A percentile compares a stretch with the other conserved stretches of the same genome.
Evolutionary conservation across 92 coral and sea anemone species (phyloP).

Genomic region (Pocillopora meandrina): DNA sequence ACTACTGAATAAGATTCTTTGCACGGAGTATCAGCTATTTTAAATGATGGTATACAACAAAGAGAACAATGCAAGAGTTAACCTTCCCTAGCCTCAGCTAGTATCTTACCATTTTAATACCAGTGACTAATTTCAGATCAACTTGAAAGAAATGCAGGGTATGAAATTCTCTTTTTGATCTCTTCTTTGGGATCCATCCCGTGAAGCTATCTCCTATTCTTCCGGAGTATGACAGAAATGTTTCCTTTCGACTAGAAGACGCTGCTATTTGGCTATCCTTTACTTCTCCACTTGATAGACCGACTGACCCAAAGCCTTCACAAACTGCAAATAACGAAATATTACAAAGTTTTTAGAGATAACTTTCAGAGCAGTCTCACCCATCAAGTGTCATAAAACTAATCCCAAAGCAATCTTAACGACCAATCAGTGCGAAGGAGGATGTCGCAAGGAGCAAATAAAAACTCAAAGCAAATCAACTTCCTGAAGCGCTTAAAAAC

Average conservation of each 20-base stretch:
- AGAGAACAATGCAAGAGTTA: too few species aligned
- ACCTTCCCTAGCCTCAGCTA: not conserved
- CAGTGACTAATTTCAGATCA: not conserved
- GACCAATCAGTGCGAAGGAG: too few species aligned
- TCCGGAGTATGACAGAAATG: not conserved
- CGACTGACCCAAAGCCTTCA: conserved; percentile 5
- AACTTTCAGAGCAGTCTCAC: not conserved
- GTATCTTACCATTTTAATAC: conserved; percentile 8
- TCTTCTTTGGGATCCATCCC: conserved; percentile 16
- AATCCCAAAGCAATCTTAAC: too few species aligned
- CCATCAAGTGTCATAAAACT: too few species aligned
- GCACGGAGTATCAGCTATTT: too few species aligned
- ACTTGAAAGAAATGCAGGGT: conserved; percentile 2
- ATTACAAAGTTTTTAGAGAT: not conserved
- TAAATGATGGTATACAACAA: too few species aligned
- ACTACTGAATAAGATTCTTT: too few species aligned
- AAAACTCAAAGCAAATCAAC: not conserved
- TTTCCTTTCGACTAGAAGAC: not conserved
- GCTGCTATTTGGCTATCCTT: conserved; percentile 22
- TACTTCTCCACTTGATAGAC: not conserved
- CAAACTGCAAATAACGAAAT: not conserved
- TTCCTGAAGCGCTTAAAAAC: too few species aligned
- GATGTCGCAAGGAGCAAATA: not conserved
- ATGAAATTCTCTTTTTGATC: not conserved
- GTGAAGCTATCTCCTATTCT: not conserved